Percentiles rank a stretch among this genome's conserved stretches.
Evolutionary conservation across 2,113 vertebrate genomes (phyloP).

Genomic region (Semnornis frantzii): DNA sequence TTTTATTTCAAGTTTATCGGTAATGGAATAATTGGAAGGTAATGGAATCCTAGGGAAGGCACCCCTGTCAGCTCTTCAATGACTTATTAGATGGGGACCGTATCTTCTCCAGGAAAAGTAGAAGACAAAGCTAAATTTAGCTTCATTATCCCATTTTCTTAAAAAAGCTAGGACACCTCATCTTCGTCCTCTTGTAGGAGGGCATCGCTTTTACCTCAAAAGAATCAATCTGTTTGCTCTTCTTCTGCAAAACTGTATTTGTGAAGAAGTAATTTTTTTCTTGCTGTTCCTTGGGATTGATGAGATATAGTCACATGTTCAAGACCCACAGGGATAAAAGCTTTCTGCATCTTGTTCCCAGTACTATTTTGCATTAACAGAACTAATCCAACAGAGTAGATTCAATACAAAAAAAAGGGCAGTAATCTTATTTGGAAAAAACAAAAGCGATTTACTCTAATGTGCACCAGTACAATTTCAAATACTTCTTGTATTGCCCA

Average conservation of each 20-base stretch:
- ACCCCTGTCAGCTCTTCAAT: not conserved
- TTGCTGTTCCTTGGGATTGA: not conserved
- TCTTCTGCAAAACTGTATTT: not conserved
- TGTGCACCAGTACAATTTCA: not conserved
- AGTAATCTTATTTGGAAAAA: not conserved
- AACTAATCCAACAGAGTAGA: not conserved
- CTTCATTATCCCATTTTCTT: not conserved
- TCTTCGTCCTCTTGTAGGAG: not conserved
- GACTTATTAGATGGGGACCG: not conserved
- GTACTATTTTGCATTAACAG: not conserved
- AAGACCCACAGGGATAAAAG: not conserved
- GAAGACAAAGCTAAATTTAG: not conserved
- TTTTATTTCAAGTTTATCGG: not conserved
- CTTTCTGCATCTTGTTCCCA: not conserved
- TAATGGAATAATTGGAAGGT: not conserved
- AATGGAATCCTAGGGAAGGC: not conserved
- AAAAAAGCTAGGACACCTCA: not conserved
- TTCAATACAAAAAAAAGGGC: not conserved
- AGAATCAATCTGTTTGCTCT: not conserved
- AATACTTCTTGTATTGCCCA: not conserved
- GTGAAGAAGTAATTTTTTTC: not conserved
- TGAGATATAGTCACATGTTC: not conserved
- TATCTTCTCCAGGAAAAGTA: not conserved
- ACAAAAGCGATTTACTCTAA: not conserved
- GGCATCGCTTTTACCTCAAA: not conserved